phyloP scores from a whole-genome alignment of 2,888 invertebrate species.

The Phytoseiulus persimilis region DNA sequence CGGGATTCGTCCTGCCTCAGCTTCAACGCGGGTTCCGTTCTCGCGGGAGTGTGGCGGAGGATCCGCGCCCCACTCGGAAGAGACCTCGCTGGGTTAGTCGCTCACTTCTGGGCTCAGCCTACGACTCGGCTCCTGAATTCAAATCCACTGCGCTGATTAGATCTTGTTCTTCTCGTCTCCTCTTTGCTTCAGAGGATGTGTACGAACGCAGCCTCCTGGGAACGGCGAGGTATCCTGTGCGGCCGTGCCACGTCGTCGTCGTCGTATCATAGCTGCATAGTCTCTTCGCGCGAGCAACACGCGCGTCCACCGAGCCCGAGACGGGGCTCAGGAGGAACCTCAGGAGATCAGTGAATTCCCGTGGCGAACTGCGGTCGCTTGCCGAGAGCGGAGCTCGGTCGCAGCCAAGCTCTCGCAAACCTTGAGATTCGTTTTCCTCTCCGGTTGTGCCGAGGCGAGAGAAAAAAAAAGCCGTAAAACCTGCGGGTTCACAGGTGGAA shows the following conservation, averaged over 20 bases:
- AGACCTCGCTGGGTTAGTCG: background rate
- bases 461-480: background rate
- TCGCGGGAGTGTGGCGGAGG: background rate
- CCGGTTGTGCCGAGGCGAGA: background rate
- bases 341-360: background rate
- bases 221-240: background rate
- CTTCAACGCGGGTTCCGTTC: background rate
- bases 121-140: background rate
- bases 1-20: background rate
- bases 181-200: background rate
- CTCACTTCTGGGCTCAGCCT: background rate
- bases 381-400: background rate
- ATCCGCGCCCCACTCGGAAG: background rate
- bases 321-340: background rate
- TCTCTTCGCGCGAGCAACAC: background rate
- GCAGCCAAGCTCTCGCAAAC: background rate
- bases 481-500: conserved; percentile 37
- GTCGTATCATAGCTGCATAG: background rate
- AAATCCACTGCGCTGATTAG: background rate
- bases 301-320: too few species aligned
- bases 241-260: background rate
- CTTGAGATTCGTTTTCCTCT: background rate
- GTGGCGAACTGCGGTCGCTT: background rate
- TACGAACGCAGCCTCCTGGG: background rate
- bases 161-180: background rate